These are phyloP conservation scores for Archocentrus centrarchus DNA, from an alignment of 2,113 vertebrate genomes.

Conservation along the genomic window DNA sequence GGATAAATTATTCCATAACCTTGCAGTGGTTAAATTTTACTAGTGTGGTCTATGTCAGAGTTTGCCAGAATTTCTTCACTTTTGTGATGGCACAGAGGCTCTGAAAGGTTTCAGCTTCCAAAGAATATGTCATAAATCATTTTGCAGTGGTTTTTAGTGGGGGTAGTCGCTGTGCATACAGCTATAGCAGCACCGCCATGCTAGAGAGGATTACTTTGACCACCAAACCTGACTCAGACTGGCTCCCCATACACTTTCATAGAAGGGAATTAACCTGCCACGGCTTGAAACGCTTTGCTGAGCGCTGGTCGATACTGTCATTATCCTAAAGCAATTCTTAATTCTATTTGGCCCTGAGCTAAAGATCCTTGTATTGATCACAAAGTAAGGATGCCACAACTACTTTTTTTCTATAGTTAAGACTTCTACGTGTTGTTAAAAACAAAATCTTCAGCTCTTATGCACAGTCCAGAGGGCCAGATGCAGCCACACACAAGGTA, in stretches of 20 bases:
- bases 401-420: conserved; percentile 54
- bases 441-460: not conserved
- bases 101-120: conserved; percentile 39
- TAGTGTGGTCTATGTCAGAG: conserved; percentile 37
- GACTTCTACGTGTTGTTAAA: conserved; percentile 23
- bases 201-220: conserved; percentile 57
- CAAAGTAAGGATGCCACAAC: conserved; percentile 57
- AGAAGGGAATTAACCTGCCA: conserved; percentile 68
- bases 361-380: conserved; percentile 75
- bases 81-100: conserved; percentile 39
- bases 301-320: conserved; percentile 75
- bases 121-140: conserved; percentile 42
- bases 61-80: conserved; percentile 33
- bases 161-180: conserved; percentile 5
- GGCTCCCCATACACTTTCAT: conserved; percentile 64
- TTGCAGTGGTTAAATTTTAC: conserved; percentile 35
- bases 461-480: not conserved
- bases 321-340: conserved; percentile 78
- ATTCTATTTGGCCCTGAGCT: conserved; percentile 76
- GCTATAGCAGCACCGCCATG: not conserved
- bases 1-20: conserved; percentile 41
- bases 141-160: not conserved
- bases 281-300: conserved; percentile 65
- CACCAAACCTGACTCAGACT: conserved; percentile 45
- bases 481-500: not conserved